These are phyloP conservation scores for Plecturocebus donacophilus DNA, from an alignment of 2,113 vertebrate species.

Conservation along the genomic window DNA sequence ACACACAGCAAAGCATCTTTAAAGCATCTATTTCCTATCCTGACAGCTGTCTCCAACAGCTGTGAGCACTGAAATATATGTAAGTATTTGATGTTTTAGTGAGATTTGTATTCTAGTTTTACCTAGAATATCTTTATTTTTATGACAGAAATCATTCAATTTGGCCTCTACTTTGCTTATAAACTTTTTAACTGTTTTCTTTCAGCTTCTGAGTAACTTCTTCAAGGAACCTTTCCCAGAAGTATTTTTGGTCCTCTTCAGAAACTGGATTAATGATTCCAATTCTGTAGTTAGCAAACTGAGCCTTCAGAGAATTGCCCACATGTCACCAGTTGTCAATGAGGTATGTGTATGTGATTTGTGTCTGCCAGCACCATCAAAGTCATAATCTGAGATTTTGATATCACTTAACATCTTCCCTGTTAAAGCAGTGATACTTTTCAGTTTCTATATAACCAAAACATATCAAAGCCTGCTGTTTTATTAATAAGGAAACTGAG, in stretches of 20 bases:
- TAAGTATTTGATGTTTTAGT: not conserved
- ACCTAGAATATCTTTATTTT: not conserved
- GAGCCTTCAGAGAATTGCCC: slow-evolving; percentile 72
- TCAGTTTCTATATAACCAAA: not conserved
- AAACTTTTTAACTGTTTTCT: not conserved
- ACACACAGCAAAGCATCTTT: not conserved
- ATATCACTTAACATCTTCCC: not conserved
- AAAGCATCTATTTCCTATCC: not conserved
- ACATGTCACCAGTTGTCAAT: slow-evolving; percentile 61
- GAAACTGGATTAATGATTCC: slow-evolving; percentile 67
- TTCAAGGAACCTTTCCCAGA: slow-evolving; percentile 72
- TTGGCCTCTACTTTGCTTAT: not conserved
- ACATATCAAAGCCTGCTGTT: not conserved
- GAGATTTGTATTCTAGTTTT: not conserved
- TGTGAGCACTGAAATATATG: not conserved
- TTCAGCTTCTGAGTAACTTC: slow-evolving; percentile 71
- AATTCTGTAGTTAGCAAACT: slow-evolving; percentile 65
- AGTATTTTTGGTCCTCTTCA: slow-evolving; percentile 69
- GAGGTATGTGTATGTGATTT: not conserved
- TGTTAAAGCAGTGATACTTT: not conserved
- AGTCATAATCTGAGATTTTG: not conserved
- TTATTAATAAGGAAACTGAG: not conserved
- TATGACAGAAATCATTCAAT: not conserved
- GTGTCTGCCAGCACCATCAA: not conserved
- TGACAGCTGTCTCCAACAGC: not conserved